Evolutionary conservation across 1,140 invertebrate genomes (phyloP).

Genomic region (Drosophila aff.): DNA sequence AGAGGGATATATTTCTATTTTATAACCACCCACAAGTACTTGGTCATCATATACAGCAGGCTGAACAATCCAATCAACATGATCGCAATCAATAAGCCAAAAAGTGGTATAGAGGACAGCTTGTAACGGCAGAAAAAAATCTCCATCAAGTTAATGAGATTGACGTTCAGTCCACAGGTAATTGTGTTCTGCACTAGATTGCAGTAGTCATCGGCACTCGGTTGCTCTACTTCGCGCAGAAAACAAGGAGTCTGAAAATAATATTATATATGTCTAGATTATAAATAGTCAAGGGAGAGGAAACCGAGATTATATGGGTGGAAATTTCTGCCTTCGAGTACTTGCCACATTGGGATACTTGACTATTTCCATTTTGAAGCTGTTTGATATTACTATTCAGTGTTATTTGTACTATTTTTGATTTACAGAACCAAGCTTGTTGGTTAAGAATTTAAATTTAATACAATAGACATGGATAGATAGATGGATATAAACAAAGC

Average conservation of each 20-base stretch:
- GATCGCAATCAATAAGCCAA: background rate
- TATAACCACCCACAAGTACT: constrained; percentile 58
- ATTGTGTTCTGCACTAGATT: background rate
- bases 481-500: background rate
- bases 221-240: background rate
- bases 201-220: constrained; percentile 15
- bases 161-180: constrained; percentile 19
- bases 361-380: constrained; percentile 4
- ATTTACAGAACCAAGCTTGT: background rate
- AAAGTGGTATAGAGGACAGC: background rate
- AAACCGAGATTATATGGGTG: background rate
- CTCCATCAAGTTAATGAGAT: constrained; percentile 39
- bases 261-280: background rate
- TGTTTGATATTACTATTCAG: too few relatives aligned
- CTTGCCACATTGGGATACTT: constrained; percentile 22
- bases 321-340: background rate
- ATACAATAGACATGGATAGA: background rate
- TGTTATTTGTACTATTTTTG: background rate
- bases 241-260: constrained; percentile 15
- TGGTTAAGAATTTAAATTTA: background rate
- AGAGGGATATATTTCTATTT: background rate
- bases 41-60: constrained; percentile 27
- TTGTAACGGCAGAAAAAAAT: constrained; percentile 20
- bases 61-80: background rate
- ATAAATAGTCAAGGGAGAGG: background rate